Percentiles rank a stretch among this genome's conserved stretches.
phyloP scores from a whole-genome alignment of 1,140 invertebrate genomes.

The Zaprionus ghesquierei region DNA sequence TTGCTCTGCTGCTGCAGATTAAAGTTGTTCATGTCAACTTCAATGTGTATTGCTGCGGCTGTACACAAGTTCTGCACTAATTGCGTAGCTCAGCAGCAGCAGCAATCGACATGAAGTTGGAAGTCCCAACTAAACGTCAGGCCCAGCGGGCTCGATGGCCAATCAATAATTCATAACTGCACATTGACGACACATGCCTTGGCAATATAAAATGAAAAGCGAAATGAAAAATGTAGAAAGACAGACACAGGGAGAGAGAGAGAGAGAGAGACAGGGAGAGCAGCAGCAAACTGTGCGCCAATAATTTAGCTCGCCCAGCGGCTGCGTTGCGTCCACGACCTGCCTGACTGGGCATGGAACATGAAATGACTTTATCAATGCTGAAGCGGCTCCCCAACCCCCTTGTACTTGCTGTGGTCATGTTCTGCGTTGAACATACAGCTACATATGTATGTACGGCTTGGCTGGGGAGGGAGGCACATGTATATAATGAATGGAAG shows the following conservation, averaged over 20 bases:
- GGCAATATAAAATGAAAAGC: conserved; percentile 77
- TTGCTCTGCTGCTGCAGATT: neutral
- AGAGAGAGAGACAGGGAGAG: conserved; percentile 22
- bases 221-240: conserved; percentile 48
- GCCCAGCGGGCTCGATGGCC: conserved; percentile 25
- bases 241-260: conserved; percentile 22
- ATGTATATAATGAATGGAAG: conserved; percentile 64
- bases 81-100: conserved; percentile 4
- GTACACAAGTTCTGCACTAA: conserved; percentile 14
- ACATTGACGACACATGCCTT: conserved; percentile 64
- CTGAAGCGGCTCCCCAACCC: conserved; percentile 13
- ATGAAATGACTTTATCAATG: conserved; percentile 71
- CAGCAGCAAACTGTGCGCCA: conserved; percentile 50
- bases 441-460: conserved; percentile 7
- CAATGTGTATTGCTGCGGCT: conserved; percentile 10
- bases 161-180: conserved; percentile 79
- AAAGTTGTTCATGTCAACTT: neutral
- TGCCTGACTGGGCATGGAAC: conserved; percentile 34
- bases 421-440: neutral
- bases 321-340: conserved; percentile 20
- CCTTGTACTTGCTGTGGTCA: neutral
- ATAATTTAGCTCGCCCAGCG: conserved; percentile 15
- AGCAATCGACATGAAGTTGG: conserved; percentile 22
- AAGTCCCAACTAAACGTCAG: conserved; percentile 45
- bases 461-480: too few relatives aligned